These are phyloP conservation scores for Megalopta genalis DNA, from an alignment of 1,140 invertebrate species.

Conservation along the genomic window DNA sequence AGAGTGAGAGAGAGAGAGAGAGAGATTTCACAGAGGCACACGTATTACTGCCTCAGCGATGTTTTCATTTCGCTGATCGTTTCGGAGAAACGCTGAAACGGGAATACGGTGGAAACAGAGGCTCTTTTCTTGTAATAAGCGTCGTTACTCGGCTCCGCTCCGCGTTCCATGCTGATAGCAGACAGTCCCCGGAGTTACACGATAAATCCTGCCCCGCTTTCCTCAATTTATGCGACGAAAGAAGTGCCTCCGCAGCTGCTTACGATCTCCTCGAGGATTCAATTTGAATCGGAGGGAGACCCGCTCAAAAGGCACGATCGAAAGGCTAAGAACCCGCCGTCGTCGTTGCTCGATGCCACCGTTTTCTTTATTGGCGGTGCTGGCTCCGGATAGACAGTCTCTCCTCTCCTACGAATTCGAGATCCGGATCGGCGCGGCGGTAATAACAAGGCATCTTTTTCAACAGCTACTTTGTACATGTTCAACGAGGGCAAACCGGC, in stretches of 20 bases:
- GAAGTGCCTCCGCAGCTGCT: neutral
- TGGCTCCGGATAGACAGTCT: too few relatives aligned
- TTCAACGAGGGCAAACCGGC: too few relatives aligned
- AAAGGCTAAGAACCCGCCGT: neutral
- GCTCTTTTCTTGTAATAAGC: slow-evolving; percentile 5
- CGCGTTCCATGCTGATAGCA: neutral
- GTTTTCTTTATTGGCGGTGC: too few relatives aligned
- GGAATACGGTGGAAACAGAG: neutral
- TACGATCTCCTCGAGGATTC: neutral
- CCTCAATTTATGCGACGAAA: neutral
- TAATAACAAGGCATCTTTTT: too few relatives aligned
- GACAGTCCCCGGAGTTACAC: neutral
- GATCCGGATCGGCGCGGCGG: too few relatives aligned
- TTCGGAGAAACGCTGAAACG: slow-evolving; percentile 13
- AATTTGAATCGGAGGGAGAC: neutral
- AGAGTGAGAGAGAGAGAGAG: too few relatives aligned
- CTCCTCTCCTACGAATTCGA: too few relatives aligned
- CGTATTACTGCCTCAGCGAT: neutral
- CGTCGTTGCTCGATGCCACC: too few relatives aligned
- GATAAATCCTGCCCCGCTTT: too few relatives aligned
- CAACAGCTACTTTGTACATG: too few relatives aligned
- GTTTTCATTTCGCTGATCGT: slow-evolving; percentile 15
- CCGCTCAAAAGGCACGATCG: too few relatives aligned
- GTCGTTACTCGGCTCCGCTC: neutral
- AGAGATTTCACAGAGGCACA: neutral